phyloP scores from a whole-genome alignment of 2,113 vertebrate genomes.

The Antechinus flavipes region DNA sequence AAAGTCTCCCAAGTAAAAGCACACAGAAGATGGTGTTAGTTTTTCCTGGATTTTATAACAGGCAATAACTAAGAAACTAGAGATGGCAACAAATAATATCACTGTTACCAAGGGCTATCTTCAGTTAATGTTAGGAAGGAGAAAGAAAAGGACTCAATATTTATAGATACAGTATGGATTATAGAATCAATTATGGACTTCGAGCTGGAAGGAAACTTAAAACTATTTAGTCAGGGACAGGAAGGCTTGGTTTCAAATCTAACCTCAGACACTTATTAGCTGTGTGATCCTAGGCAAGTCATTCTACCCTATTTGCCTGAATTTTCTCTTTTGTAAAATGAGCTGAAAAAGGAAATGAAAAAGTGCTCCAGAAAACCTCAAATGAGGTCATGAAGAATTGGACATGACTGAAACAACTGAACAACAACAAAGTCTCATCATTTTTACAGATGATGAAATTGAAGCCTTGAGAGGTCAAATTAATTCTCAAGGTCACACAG shows the following conservation, averaged over 20 bases:
- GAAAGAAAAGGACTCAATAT: neutral
- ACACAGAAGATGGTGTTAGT: neutral
- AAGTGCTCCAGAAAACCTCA: too few species aligned
- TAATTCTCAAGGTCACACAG: neutral
- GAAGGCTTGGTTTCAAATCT: too few species aligned
- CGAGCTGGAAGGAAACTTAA: neutral
- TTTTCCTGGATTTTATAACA: neutral
- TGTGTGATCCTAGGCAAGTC: too few species aligned
- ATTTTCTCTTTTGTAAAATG: too few species aligned
- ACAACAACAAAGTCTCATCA: neutral
- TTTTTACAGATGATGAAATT: neutral
- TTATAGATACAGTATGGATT: slow-evolving; percentile 14
- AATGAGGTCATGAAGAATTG: too few species aligned
- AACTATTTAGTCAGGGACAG: neutral
- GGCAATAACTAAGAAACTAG: slow-evolving; percentile 15
- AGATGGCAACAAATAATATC: neutral
- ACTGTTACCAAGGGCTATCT: neutral
- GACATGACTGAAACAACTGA: too few species aligned
- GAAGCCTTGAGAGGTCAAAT: neutral
- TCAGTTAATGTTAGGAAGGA: neutral
- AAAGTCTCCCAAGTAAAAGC: slow-evolving; percentile 8
- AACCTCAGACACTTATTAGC: too few species aligned
- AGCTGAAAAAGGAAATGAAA: too few species aligned
- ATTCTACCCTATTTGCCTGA: too few species aligned
- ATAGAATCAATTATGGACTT: neutral